Evolutionary conservation across 2,888 invertebrate genomes (phyloP).

Genomic region (Trypoxylon attenuatum): DNA sequence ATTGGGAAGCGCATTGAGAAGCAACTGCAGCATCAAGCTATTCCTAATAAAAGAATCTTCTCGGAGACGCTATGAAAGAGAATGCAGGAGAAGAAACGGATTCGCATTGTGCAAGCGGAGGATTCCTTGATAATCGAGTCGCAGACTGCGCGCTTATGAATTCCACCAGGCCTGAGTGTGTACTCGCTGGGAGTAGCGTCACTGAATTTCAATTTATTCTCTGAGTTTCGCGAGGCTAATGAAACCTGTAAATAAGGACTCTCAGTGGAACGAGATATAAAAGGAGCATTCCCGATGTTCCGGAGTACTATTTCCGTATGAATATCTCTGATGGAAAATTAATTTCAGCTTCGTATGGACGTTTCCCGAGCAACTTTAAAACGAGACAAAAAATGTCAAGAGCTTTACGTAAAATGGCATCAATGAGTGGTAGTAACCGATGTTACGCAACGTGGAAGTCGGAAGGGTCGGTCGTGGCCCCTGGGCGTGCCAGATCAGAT

Average conservation of each 20-base stretch:
- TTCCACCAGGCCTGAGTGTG: background rate
- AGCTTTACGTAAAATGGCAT: too few species aligned
- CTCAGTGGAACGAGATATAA: too few species aligned
- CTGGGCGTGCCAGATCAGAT: conserved; percentile 33
- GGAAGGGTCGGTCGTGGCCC: background rate
- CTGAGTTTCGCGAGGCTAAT: background rate
- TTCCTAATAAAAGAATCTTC: conserved; percentile 54
- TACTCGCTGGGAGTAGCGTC: background rate
- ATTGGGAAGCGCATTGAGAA: conserved; percentile 53
- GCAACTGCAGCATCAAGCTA: conserved; percentile 34
- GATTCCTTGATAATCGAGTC: conserved; percentile 6
- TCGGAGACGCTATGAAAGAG: conserved; percentile 22
- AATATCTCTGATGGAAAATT: too few species aligned
- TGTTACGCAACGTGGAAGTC: background rate
- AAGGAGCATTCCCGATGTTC: too few species aligned
- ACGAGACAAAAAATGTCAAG: too few species aligned
- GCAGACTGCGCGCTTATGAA: conserved; percentile 5
- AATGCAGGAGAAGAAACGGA: conserved; percentile 24
- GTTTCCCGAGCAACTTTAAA: too few species aligned
- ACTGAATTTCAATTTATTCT: conserved; percentile 3
- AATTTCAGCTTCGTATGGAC: too few species aligned
- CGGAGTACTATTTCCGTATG: too few species aligned
- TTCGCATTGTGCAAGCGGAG: conserved; percentile 12
- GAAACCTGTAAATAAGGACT: background rate
- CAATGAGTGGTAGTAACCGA: too few species aligned